Evolutionary conservation across 2,888 invertebrate species (phyloP).

Genomic region (Megamerina dolium): DNA sequence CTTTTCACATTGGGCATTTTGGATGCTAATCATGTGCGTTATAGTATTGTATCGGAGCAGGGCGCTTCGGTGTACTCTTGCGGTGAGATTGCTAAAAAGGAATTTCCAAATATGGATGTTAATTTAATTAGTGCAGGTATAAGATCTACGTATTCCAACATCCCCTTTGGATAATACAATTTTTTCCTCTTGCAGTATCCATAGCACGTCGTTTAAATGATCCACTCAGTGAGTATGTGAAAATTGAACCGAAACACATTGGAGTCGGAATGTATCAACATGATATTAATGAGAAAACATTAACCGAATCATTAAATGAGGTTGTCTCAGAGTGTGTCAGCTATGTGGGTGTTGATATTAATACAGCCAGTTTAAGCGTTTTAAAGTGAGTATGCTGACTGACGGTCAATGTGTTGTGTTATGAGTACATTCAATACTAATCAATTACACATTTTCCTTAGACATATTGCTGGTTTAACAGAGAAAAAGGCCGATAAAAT

Average conservation of each 20-base stretch:
- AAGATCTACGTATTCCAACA: slow-evolving; percentile 4
- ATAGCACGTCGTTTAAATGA: slow-evolving; percentile 85
- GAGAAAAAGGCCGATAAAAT: slow-evolving; percentile 71
- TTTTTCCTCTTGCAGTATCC: slow-evolving; percentile 53
- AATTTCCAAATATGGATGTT: slow-evolving; percentile 77
- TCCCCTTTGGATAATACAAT: background rate
- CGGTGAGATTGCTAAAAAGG: slow-evolving; percentile 74
- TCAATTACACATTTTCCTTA: slow-evolving; percentile 13
- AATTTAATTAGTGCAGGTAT: slow-evolving; percentile 72
- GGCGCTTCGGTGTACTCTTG: slow-evolving; percentile 92
- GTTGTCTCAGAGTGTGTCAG: slow-evolving; percentile 88
- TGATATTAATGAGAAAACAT: slow-evolving; percentile 73
- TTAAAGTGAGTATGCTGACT: slow-evolving; percentile 62
- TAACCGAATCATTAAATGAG: slow-evolving; percentile 67
- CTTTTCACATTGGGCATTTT: slow-evolving; percentile 56
- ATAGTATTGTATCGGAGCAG: slow-evolving; percentile 81
- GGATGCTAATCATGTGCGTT: slow-evolving; percentile 53
- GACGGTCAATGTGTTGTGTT: too few relatives aligned
- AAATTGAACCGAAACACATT: slow-evolving; percentile 86
- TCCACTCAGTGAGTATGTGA: slow-evolving; percentile 85
- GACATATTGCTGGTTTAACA: slow-evolving; percentile 78
- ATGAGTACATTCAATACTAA: background rate
- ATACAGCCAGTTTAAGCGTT: slow-evolving; percentile 76
- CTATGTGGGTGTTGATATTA: slow-evolving; percentile 88
- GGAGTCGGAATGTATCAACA: slow-evolving; percentile 97